phyloP scores from a whole-genome alignment of 1,140 invertebrate genomes.

The Nasonia longicornis region DNA sequence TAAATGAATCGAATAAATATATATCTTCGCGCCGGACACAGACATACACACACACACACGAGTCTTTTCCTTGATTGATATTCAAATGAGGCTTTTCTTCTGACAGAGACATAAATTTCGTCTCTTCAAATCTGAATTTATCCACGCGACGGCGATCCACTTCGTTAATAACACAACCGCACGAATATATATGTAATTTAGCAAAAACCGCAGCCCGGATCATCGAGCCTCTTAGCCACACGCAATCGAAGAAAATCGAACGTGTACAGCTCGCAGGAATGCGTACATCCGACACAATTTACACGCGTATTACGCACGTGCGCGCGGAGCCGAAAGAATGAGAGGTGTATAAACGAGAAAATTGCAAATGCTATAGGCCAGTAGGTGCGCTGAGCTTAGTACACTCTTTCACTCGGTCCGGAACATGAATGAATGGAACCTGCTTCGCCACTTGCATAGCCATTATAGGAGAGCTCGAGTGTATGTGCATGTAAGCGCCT shows the following conservation, averaged over 20 bases:
- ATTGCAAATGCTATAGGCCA: slow-evolving; percentile 64
- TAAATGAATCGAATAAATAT: slow-evolving; percentile 16
- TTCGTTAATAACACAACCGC: too few relatives aligned
- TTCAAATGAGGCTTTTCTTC: background rate
- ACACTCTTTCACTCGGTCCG: slow-evolving; percentile 24
- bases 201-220: too few relatives aligned
- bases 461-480: slow-evolving; percentile 63
- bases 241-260: background rate
- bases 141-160: too few relatives aligned
- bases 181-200: too few relatives aligned
- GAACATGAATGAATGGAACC: slow-evolving; percentile 68
- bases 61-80: slow-evolving; percentile 4
- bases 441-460: slow-evolving; percentile 66
- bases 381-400: slow-evolving; percentile 43
- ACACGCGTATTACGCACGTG: slow-evolving; percentile 8
- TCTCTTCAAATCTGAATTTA: too few relatives aligned
- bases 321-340: slow-evolving; percentile 45
- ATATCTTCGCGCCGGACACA: background rate
- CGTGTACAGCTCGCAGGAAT: too few relatives aligned
- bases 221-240: background rate
- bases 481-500: slow-evolving; percentile 8
- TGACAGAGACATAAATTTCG: background rate
- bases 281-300: background rate
- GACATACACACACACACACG: background rate
- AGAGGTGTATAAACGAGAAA: slow-evolving; percentile 60